Conservation (phyloP, 2,797 vertebrate genomes). For the Lophotriccus pileatus region DNA sequence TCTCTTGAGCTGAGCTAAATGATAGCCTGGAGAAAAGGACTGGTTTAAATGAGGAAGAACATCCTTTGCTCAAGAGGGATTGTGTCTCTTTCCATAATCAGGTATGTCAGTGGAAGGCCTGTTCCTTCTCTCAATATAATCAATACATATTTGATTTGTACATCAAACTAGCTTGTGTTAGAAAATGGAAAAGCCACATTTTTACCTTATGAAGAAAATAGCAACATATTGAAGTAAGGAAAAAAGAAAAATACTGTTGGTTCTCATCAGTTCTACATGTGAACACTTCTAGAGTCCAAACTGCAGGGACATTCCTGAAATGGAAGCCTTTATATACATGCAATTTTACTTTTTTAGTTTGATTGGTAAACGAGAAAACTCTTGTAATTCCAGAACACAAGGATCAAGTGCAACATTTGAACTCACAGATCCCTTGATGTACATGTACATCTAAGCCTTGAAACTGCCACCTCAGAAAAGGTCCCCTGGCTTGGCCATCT, state of each 20-base stretch:
- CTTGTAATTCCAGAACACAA: background rate
- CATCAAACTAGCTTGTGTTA: background rate
- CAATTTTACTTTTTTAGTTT: background rate
- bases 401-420: background rate
- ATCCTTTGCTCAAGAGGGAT: background rate
- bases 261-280: background rate
- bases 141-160: background rate
- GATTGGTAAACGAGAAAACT: background rate
- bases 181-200: background rate
- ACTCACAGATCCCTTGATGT: background rate
- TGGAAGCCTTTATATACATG: accelerated
- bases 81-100: background rate
- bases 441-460: background rate
- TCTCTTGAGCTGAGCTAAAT: background rate
- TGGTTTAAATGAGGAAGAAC: background rate
- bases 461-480: background rate
- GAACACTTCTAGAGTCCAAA: background rate
- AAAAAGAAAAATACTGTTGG: background rate
- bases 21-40: background rate
- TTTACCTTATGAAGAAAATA: background rate
- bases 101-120: background rate
- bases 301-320: background rate
- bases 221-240: background rate
- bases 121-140: background rate
- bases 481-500: background rate